phyloP scores from a whole-genome alignment of 2,113 vertebrate species.

The Tragulus kanchil region DNA sequence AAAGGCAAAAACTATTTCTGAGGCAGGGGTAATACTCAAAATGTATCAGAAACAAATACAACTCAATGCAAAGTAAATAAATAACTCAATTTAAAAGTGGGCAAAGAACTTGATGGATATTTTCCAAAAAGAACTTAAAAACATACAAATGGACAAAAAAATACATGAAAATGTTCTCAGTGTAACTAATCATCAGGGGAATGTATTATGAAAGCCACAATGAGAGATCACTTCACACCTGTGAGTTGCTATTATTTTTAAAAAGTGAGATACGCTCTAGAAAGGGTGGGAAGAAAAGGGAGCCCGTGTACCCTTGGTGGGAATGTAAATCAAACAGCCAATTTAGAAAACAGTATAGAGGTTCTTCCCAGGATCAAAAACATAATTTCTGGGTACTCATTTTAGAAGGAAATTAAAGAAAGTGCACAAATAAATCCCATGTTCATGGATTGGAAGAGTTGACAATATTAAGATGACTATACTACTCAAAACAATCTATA shows the following conservation, averaged over 20 bases:
- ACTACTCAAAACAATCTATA: neutral
- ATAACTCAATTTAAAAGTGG: neutral
- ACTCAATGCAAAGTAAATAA: neutral
- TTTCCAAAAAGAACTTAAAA: rapidly evolving
- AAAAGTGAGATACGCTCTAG: neutral
- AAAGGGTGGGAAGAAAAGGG: neutral
- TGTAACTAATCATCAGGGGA: neutral
- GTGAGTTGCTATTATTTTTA: neutral
- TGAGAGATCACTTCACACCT: neutral
- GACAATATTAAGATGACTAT: neutral
- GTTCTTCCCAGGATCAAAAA: neutral
- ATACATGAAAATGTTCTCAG: neutral
- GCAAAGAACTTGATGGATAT: neutral
- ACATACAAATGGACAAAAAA: neutral
- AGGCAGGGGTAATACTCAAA: neutral
- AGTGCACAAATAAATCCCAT: neutral
- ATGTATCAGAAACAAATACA: neutral
- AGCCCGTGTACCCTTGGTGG: neutral
- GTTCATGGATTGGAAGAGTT: neutral
- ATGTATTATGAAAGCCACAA: neutral
- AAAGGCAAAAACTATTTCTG: neutral
- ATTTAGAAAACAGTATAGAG: neutral
- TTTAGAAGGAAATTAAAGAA: neutral
- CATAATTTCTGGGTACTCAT: neutral
- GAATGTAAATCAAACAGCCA: neutral